Conservation (phyloP, 2,888 invertebrate species). For the Keiferia lycopersicella region DNA sequence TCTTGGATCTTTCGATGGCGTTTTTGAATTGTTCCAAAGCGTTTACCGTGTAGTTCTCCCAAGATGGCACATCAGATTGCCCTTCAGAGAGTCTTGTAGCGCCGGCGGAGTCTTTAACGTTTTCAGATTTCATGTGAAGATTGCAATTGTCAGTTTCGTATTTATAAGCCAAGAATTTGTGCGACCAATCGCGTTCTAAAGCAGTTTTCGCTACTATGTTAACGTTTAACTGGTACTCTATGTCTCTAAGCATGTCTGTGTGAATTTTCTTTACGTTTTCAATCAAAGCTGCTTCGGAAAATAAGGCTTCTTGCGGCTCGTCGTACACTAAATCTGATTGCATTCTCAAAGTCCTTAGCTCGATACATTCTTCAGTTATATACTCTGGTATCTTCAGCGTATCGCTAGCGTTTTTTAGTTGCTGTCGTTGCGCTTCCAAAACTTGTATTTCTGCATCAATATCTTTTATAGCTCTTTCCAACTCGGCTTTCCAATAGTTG, state of each 20-base stretch:
- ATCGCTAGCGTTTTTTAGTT: conserved; percentile 71
- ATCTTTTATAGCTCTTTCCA: conserved; percentile 69
- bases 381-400: conserved; percentile 61
- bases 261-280: conserved; percentile 85
- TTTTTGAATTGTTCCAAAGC: conserved; percentile 87
- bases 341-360: conserved; percentile 84
- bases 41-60: conserved; percentile 90
- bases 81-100: conserved; percentile 89
- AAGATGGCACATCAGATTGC: conserved; percentile 91
- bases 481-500: conserved; percentile 71
- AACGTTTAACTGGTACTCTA: conserved; percentile 85
- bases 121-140: conserved; percentile 85
- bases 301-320: conserved; percentile 87
- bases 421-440: conserved; percentile 66
- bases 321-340: conserved; percentile 89
- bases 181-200: conserved; percentile 94
- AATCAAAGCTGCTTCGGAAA: conserved; percentile 86
- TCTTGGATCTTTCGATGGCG: conserved; percentile 86
- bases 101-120: conserved; percentile 89
- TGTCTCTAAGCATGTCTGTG: conserved; percentile 83
- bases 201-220: conserved; percentile 89
- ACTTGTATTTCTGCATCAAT: conserved; percentile 67
- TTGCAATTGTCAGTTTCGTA: conserved; percentile 87
- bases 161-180: conserved; percentile 90
- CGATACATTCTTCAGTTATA: conserved; percentile 85